These are phyloP conservation scores for Lasioglossum baleicum DNA, from an alignment of 1,140 invertebrate species.

Conservation along the genomic window DNA sequence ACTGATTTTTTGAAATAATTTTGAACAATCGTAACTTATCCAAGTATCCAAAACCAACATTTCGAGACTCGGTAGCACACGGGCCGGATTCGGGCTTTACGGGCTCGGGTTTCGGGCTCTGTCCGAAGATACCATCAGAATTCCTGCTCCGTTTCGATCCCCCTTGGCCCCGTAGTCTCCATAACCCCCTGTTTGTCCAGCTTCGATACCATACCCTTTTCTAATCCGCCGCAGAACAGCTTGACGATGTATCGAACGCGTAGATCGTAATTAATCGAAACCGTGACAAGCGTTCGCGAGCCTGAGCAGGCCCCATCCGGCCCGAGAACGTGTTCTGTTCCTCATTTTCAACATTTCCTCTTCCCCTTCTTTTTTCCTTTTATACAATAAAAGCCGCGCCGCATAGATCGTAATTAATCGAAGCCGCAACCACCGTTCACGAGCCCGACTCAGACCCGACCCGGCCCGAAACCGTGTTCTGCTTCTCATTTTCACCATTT, in stretches of 20 bases:
- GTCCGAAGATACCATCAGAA: conserved; percentile 65
- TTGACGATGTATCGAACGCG: not conserved
- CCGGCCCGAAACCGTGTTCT: conserved; percentile 65
- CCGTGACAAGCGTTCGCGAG: conserved; percentile 55
- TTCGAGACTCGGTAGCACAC: conserved; percentile 75
- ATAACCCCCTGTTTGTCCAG: conserved; percentile 1
- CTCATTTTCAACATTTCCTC: conserved; percentile 34
- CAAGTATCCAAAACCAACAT: conserved; percentile 43
- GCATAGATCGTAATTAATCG: conserved; percentile 58
- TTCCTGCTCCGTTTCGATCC: conserved; percentile 21
- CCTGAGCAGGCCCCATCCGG: conserved; percentile 56
- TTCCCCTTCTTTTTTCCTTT: no score
- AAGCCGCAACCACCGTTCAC: conserved; percentile 50
- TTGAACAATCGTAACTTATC: no score
- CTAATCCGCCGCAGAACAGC: not conserved
- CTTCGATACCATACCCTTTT: conserved; percentile 2
- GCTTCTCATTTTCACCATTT: conserved; percentile 67
- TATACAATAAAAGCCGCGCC: not conserved
- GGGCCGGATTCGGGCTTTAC: conserved; percentile 62
- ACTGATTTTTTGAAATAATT: no score
- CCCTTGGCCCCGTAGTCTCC: not conserved
- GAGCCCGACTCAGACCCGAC: conserved; percentile 60
- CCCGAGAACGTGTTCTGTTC: conserved; percentile 71
- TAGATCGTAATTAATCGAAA: conserved; percentile 60
- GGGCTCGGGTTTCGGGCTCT: conserved; percentile 50